A percentile compares a stretch with the other conserved stretches of the same genome.
Conservation (phyloP, 2,797 vertebrate genomes). For the Macrochelys suwanniensis region DNA sequence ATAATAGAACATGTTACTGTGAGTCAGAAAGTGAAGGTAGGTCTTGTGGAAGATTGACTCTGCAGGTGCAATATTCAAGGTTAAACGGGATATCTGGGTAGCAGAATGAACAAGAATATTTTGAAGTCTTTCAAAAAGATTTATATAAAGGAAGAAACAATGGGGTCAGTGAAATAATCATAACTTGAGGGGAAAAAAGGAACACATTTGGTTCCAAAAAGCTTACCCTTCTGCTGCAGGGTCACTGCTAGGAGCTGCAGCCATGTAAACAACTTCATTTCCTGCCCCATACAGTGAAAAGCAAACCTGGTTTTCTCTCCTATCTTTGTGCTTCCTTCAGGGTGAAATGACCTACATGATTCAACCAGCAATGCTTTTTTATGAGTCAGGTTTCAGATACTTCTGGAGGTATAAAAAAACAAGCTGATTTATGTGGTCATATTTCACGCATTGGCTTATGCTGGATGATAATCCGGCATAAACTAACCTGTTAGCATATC, state of each 20-base stretch:
- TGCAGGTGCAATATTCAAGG: background rate
- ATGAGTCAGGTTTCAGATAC: background rate
- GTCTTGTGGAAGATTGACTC: background rate
- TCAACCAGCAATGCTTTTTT: background rate
- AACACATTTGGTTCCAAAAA: background rate
- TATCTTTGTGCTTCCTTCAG: background rate
- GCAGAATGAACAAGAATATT: background rate
- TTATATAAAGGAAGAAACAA: background rate
- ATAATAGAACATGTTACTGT: accelerated
- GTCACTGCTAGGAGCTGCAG: accelerated
- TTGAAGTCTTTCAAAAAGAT: background rate
- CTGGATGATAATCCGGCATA: too few relatives aligned
- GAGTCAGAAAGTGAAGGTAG: conserved; percentile 16
- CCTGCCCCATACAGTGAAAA: background rate
- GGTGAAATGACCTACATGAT: background rate
- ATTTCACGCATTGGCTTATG: too few relatives aligned
- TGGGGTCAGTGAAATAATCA: background rate
- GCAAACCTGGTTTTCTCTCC: background rate
- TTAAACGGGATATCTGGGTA: background rate
- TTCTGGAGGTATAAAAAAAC: background rate
- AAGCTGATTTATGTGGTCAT: background rate
- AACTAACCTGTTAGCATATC: too few relatives aligned
- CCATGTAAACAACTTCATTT: background rate
- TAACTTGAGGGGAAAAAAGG: background rate
- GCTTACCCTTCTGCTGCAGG: background rate